Base-by-base conservation (phyloP, 2,797 vertebrate genomes). In the Schizopygopsis malacanthus region DNA sequence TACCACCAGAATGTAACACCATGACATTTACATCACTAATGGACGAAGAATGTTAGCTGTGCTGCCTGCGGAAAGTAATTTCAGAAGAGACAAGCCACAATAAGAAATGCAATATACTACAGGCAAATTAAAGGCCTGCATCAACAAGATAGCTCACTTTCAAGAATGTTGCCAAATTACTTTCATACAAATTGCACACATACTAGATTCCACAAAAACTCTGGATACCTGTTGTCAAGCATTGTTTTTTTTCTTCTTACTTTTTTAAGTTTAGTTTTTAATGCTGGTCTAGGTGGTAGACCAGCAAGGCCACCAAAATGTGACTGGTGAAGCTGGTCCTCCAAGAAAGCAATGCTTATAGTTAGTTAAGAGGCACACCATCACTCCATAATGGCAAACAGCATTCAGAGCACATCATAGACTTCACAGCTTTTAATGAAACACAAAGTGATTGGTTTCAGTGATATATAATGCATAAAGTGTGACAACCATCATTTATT, bases 71-170 rank as follows among this genome's bases (percentile, higher is more conserved):
- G 25, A 45, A 45, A 82, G n/a, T 25, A 25, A 56, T 82, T 81
- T 81, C 22, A 56, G 67, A 10, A 41, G 10, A 72, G 39, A 59
- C 52, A 59, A 52, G 22, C 47, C 70, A 47, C 67, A 82, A 8
- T 82, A n/a, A 28, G 80, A 39, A 81, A 70, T 67, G 18, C 43
- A 80, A 47, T 80, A 80, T 80, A 13, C 78, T 67, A 65, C 25
- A 67, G 61, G 56, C 43, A n/a, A 37, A 69, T 43, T 79, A 63
- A 63, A 79, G n/a, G 4, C n/a, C 77, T 61, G 15, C 22, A 18
- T 79, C 25, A 79, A 63, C n/a, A 47, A 65, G 56, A 65, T 78
- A 41, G 75, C n/a, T 65, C n/a, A 65, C 59, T 79, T 79, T 79
- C 59, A 79, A 45, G 63, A 79, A 45, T 33, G 1, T 22, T 1